Conservation (phyloP, 2,888 invertebrate species). For the Heliconius charithonia region DNA sequence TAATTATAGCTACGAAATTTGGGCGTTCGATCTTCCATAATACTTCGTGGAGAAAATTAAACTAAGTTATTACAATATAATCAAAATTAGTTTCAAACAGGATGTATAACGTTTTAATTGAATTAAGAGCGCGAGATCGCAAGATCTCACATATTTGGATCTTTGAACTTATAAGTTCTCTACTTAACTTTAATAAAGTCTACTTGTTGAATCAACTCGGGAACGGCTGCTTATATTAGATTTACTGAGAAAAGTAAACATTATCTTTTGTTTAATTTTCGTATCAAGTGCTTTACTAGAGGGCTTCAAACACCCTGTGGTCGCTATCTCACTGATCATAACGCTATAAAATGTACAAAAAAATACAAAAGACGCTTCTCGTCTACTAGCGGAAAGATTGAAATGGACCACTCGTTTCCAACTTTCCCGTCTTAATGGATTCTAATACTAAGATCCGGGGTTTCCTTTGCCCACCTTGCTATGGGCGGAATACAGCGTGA, state of each 20-base stretch:
- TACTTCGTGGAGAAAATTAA: background rate
- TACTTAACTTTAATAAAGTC: constrained; percentile 10
- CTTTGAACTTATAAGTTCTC: background rate
- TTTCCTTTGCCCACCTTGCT: too few relatives aligned
- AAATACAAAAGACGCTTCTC: too few relatives aligned
- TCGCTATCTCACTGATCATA: too few relatives aligned
- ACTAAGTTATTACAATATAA: constrained; percentile 11
- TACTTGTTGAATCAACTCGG: background rate
- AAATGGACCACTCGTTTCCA: too few relatives aligned
- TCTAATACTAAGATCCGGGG: too few relatives aligned
- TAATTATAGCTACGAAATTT: background rate
- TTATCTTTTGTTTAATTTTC: constrained; percentile 6
- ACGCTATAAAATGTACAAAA: too few relatives aligned
- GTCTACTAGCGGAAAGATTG: too few relatives aligned
- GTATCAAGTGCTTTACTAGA: background rate
- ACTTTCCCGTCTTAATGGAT: too few relatives aligned
- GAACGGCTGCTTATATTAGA: background rate
- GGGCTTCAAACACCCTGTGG: too few relatives aligned
- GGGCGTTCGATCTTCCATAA: background rate
- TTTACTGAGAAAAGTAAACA: background rate
- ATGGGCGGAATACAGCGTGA: too few relatives aligned
- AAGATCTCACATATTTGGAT: background rate
- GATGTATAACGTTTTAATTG: constrained; percentile 17
- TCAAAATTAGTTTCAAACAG: background rate
- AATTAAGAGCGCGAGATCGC: constrained; percentile 4